Percentiles rank a stretch among this genome's conserved stretches.
Conservation (phyloP, 2,797 vertebrate genomes). For the Merluccius polli region DNA sequence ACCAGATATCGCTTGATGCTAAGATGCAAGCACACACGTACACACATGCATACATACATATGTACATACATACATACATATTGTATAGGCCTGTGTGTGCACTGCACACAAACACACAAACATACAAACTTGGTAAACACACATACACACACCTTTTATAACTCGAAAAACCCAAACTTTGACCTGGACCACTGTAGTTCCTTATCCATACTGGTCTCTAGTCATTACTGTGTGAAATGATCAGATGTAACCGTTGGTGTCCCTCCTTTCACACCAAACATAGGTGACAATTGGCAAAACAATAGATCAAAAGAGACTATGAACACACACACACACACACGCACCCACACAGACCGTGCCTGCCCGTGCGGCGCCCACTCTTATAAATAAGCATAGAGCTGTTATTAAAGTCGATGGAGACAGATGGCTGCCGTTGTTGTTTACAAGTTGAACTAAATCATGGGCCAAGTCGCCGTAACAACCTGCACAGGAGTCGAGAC, state of each 20-base stretch:
- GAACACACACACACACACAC: too few relatives aligned
- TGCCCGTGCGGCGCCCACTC: constrained; percentile 39
- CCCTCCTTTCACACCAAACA: too few relatives aligned
- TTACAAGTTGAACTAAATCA: constrained; percentile 68
- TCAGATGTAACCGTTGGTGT: neutral
- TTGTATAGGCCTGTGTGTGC: too few relatives aligned
- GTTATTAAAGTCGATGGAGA: constrained; percentile 70
- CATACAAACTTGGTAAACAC: too few relatives aligned
- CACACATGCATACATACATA: neutral
- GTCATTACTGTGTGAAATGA: neutral
- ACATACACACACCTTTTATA: neutral
- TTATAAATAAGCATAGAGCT: constrained; percentile 63
- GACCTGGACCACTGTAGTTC: neutral
- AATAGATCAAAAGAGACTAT: neutral
- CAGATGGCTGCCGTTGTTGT: constrained; percentile 71
- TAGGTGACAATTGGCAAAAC: too few relatives aligned
- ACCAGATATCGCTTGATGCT: constrained; percentile 12
- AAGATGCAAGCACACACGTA: neutral
- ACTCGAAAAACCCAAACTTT: neutral
- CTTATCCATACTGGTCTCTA: neutral
- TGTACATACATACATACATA: neutral
- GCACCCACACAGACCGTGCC: too few relatives aligned
- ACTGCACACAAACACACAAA: too few relatives aligned
- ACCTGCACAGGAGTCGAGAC: constrained; percentile 25
- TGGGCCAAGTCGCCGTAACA: constrained; percentile 53